Base-by-base conservation (phyloP, 2,113 vertebrate genomes). In the Aix galericulata region DNA sequence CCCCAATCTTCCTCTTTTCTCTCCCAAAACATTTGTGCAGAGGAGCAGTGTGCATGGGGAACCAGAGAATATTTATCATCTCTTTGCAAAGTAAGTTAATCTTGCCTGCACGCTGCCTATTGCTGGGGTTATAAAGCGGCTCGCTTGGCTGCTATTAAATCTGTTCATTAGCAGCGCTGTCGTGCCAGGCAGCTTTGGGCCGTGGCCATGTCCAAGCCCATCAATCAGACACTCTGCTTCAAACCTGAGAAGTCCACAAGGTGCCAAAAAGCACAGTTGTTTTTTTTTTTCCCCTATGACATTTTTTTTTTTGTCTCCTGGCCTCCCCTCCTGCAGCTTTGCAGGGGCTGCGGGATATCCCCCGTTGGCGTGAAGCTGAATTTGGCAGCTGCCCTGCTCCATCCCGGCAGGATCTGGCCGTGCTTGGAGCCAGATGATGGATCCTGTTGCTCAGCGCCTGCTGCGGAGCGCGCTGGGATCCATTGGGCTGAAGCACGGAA, bases 41-140 rank as follows among this genome's bases (percentile, higher is more conserved):
- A 5, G 14, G 13, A 78, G 52, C 46, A 12, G 17, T 0, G 4
- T 2, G 31, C 52, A 5, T 1, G 0, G 32, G 13, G 44, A 71
- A 17, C 11, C 0, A 6, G 58, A 42, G 68, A 17, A 22, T 40
- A 50, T 84, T 88, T 40, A 38, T 56, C 79, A 56, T 12, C 46
- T 27, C 38, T 48, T 36, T 29, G 52, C 46, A 26, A 42, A 52
- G 27, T 4, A 4, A 52, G 44, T 9, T 58, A 36, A 12, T 38
- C 69, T 34, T 6, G 1, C 44, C 60, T 7, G 68, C 3, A 1
- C 53, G 4, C 1, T 1, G 22, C 20, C 13, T 3, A 20, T 17
- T 25, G 6, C 68, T 1, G 31, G 0, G 63, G 68, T n/a, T 71
- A 46, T 13, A 18, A 38, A 77, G 68, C 2, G 9, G 23, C 64